Percentiles rank a stretch among this genome's conserved stretches.
Evolutionary conservation across 1,140 invertebrate genomes (phyloP).

Genomic region (Neodiprion virginianus): DNA sequence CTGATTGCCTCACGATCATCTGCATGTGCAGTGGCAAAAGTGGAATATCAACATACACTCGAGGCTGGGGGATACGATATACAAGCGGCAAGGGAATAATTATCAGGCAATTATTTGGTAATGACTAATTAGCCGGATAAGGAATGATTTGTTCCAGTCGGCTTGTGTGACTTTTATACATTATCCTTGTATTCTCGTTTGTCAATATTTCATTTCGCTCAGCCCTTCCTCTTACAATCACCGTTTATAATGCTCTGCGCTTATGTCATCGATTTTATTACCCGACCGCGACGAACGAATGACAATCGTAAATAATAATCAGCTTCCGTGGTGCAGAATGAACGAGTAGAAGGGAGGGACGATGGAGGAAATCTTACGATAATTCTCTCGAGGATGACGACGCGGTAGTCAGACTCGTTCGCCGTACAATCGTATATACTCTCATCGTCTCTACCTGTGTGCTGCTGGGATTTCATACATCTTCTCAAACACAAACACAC

Average conservation of each 20-base stretch:
- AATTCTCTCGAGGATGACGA: background rate
- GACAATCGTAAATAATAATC: background rate
- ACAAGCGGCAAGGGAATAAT: background rate
- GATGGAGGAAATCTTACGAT: background rate
- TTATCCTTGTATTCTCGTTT: too few relatives aligned
- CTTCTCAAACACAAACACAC: background rate
- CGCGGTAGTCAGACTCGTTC: background rate
- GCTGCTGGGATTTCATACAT: background rate
- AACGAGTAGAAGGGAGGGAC: background rate
- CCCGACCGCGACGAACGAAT: background rate
- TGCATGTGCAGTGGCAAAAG: too few relatives aligned
- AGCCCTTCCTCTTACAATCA: too few relatives aligned
- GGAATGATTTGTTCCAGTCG: too few relatives aligned
- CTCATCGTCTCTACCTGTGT: background rate
- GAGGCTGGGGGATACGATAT: too few relatives aligned
- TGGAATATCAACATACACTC: too few relatives aligned
- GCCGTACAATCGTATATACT: too few relatives aligned
- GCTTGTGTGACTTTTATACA: too few relatives aligned
- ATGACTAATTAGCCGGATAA: too few relatives aligned
- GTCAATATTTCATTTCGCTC: too few relatives aligned
- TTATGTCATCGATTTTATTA: conserved; percentile 1
- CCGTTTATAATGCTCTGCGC: background rate
- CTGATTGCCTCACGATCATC: too few relatives aligned
- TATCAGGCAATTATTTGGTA: background rate
- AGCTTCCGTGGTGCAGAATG: background rate